Evolutionary conservation across 2,113 vertebrate genomes (phyloP).

Genomic region (Okapia johnstoni): DNA sequence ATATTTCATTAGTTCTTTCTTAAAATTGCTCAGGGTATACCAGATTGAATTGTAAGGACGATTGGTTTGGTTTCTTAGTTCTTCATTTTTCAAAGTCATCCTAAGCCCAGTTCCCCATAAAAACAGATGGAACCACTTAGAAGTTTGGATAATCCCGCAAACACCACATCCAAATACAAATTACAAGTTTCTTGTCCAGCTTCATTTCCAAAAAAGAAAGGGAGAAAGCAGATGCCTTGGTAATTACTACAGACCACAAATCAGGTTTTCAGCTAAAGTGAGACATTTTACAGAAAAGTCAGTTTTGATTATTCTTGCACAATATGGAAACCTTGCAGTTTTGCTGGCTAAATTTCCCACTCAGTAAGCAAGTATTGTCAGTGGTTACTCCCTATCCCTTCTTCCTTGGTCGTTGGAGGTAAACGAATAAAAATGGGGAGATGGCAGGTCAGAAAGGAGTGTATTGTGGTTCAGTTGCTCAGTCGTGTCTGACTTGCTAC

Average conservation of each 20-base stretch:
- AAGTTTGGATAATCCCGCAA: conserved; percentile 45
- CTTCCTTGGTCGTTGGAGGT: not conserved
- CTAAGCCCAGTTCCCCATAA: conserved; percentile 12
- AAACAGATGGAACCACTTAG: conserved; percentile 63
- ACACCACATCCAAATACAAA: conserved; percentile 49
- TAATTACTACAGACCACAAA: conserved; percentile 30
- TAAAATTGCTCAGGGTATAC: not conserved
- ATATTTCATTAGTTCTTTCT: not conserved
- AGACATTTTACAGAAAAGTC: conserved; percentile 30
- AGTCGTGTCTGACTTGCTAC: not conserved
- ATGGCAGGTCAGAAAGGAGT: not conserved
- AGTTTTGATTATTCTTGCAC: conserved; percentile 21
- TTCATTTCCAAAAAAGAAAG: conserved; percentile 36
- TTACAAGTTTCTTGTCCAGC: conserved; percentile 36
- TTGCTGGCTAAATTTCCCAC: conserved; percentile 33
- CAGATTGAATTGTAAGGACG: conserved; percentile 4
- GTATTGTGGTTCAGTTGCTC: not conserved
- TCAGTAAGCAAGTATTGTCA: not conserved
- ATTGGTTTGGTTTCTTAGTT: conserved; percentile 20
- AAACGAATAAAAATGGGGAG: conserved; percentile 17
- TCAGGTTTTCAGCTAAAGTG: conserved; percentile 13
- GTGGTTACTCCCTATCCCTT: not conserved
- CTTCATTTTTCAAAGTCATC: conserved; percentile 38
- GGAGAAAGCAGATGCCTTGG: conserved; percentile 39
- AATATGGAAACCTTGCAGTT: not conserved